Evolutionary conservation across 2,113 vertebrate species (phyloP), one percentile per base, ranked within the genome.

Genomic region (Carassius carassius): DNA sequence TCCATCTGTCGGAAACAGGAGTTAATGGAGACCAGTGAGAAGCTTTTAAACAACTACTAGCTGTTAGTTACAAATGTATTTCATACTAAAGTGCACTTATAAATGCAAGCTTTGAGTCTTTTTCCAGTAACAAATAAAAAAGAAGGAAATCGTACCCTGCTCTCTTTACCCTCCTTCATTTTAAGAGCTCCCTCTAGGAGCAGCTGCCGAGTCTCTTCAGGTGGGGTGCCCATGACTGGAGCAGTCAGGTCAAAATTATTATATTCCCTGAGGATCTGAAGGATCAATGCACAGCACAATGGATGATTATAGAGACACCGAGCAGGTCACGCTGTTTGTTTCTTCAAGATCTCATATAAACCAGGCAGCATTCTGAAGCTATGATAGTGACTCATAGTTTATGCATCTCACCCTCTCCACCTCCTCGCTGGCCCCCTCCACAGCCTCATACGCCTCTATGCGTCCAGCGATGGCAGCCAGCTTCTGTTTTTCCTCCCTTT

Each of bases 161-260:
- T 94, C 89, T 95, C 98, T 89, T 95, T 98, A 72, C 98, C 98
- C 90, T 99, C 98, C 89, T 96, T 95, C 98, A 99, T 99, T 84
- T 92, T 93, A 90, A 99, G 94, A 49, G 94, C 92, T 67, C 98
- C 97, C 91, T 99, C 98, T 0, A 98, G 92, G 56, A 97, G 93
- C 73, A 99, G 96, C 93, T 99, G 97, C 9, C 98, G 94, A 0
- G 95, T 97, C 88, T 98, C 96, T 82, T 97, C 95, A 0, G 94
- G 89, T 0, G 96, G 95, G 0, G 95, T 92, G 0, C 95, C 96
- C 0, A 93, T 95, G 91, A 99, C 97, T 78, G 97, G 97, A 7
- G 95, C 93, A 0, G 94, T 97, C 80, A 99, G 92, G 93, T 99
- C 96, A 82, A 99, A 94, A 56, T 89, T 91, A 90, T 95, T 95